phyloP scores from a whole-genome alignment of 2,888 invertebrate species.

The Himalopsyche japonica region DNA sequence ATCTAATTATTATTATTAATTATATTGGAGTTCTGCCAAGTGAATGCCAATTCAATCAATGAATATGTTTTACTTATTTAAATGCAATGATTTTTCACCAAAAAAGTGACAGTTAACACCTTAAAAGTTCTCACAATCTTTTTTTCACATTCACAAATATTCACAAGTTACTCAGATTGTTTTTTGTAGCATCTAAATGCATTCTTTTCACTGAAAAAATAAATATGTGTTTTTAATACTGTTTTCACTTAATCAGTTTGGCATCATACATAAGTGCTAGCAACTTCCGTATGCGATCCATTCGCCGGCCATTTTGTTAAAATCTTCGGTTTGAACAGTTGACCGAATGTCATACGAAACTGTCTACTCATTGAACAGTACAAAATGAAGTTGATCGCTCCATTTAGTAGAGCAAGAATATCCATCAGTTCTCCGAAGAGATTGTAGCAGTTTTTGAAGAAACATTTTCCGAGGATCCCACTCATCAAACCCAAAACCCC shows the following conservation, averaged over 20 bases:
- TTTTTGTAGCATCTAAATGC: neutral
- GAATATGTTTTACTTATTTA: too few species aligned
- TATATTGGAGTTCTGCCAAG: too few species aligned
- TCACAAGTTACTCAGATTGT: too few species aligned
- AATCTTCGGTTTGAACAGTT: constrained; percentile 69
- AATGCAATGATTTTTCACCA: too few species aligned
- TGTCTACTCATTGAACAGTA: constrained; percentile 94
- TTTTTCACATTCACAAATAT: too few species aligned
- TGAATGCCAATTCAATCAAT: too few species aligned
- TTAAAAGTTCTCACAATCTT: too few species aligned
- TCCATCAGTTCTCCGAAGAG: constrained; percentile 87
- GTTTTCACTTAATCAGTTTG: neutral
- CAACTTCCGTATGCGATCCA: constrained; percentile 64
- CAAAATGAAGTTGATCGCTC: constrained; percentile 90
- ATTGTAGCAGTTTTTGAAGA: constrained; percentile 80
- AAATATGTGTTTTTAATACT: neutral
- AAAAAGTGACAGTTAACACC: too few species aligned
- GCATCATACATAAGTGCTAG: constrained; percentile 66
- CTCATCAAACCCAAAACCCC: constrained; percentile 74
- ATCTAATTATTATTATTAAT: too few species aligned
- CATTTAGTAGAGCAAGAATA: constrained; percentile 85
- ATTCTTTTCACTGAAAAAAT: neutral
- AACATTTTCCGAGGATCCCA: constrained; percentile 68
- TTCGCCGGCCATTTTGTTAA: constrained; percentile 63
- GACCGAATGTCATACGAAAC: constrained; percentile 80